Percentiles rank a stretch among this genome's conserved stretches.
These are phyloP conservation scores for Lagodon rhomboides DNA, from an alignment of 2,797 vertebrate genomes.

Conservation along the genomic window DNA sequence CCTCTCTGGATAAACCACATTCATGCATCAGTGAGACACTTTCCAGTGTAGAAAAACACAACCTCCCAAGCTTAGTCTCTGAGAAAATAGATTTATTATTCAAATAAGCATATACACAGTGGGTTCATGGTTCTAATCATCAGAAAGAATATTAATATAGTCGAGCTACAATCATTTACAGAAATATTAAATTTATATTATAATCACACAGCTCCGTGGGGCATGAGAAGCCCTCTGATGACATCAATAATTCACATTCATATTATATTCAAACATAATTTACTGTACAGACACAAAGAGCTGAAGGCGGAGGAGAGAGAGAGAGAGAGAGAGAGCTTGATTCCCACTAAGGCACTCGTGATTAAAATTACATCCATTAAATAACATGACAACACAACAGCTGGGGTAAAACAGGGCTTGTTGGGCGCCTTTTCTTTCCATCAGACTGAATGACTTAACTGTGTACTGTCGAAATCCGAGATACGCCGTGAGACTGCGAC, in stretches of 20 bases:
- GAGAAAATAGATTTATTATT: conserved; percentile 84
- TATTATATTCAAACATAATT: conserved; percentile 56
- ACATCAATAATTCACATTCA: conserved; percentile 53
- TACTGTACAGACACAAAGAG: conserved; percentile 58
- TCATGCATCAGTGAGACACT: neutral
- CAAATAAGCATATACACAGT: conserved; percentile 66
- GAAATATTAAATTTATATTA: conserved; percentile 16
- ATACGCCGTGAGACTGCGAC: neutral
- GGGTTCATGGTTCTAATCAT: conserved; percentile 67
- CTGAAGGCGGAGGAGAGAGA: conserved; percentile 33
- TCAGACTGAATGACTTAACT: neutral
- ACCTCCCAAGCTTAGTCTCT: conserved; percentile 44
- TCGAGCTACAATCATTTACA: conserved; percentile 43
- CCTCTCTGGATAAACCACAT: neutral
- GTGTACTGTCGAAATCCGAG: neutral
- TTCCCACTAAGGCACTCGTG: conserved; percentile 60
- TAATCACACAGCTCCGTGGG: conserved; percentile 19
- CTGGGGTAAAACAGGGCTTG: neutral
- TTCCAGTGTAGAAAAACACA: conserved; percentile 4
- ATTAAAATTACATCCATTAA: conserved; percentile 40
- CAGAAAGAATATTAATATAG: conserved; percentile 35
- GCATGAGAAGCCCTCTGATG: conserved; percentile 14
- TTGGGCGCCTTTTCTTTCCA: neutral
- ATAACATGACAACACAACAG: conserved; percentile 11
- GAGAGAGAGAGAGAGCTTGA: conserved; percentile 18